Conservation (phyloP, 1,140 invertebrate species). For the Panagrolaimus sp. region DNA sequence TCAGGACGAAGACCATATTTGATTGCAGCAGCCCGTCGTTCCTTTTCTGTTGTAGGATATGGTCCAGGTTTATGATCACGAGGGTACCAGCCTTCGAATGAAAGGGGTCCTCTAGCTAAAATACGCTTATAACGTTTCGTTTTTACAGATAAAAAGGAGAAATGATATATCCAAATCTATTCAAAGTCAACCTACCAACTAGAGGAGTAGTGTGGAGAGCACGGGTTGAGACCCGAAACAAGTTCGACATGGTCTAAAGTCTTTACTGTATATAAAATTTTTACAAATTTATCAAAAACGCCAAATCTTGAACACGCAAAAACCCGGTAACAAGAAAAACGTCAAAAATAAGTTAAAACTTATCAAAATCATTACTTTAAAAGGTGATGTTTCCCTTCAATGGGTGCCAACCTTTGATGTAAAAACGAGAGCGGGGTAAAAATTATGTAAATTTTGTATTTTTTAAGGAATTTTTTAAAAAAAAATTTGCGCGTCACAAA, state of each 20-base stretch:
- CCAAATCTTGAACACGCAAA: too few species aligned
- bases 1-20: slow-evolving; percentile 33
- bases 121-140: neutral
- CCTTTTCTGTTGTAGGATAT: slow-evolving; percentile 53
- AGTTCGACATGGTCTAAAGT: slow-evolving; percentile 9
- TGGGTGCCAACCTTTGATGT: too few species aligned
- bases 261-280: too few species aligned
- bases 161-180: slow-evolving; percentile 14
- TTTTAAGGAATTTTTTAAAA: too few species aligned
- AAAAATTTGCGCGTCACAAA: too few species aligned
- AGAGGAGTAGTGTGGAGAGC: slow-evolving; percentile 9
- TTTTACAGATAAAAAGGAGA: neutral
- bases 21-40: slow-evolving; percentile 54
- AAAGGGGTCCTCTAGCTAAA: slow-evolving; percentile 47
- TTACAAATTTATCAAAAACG: too few species aligned
- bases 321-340: too few species aligned
- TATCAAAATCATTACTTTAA: too few species aligned
- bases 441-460: too few species aligned
- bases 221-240: slow-evolving; percentile 16
- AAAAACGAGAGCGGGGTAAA: too few species aligned
- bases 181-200: slow-evolving; percentile 9
- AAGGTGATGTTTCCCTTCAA: too few species aligned
- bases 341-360: too few species aligned
- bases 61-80: slow-evolving; percentile 54
- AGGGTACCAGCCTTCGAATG: slow-evolving; percentile 50